Base-by-base conservation (phyloP, 2,113 vertebrate species). In the Cavia aperea region DNA sequence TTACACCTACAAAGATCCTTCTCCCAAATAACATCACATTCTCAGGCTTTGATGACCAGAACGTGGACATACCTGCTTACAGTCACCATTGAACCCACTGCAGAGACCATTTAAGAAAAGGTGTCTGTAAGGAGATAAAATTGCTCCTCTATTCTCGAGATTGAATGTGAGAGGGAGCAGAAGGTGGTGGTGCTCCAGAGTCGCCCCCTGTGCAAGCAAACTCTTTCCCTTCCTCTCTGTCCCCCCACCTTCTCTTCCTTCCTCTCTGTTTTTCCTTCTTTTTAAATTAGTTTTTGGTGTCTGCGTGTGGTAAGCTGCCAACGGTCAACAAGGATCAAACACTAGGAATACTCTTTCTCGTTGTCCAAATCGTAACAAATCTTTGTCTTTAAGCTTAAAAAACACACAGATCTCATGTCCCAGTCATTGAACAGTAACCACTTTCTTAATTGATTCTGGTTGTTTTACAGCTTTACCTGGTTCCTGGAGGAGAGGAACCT, bases 371-470 rank as follows among this genome's bases (percentile, higher is more conserved):
- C 13, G 89, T 43, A 11, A 60, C 49, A 84, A 63, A n/a, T 93
- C 21, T 19, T 81, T 29, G 24, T 60, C 51, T 58, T 81, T 39
- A 51, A 46, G 46, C 56, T 95, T 92, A 58, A 83, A 92, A 66
- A 78, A n/a, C 23, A 58, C 49, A 92, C 60, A 24, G 36, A 36
- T 84, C 4, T 85, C 60, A 54, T 91, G 33, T 66, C 13, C 18
- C 79, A n/a, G 21, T 84, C 65, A 72, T 83, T 82, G 56, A 66
- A 91, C 85, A 94, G 13, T 49, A 81, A 29, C 75, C 10, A 14
- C 26, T 93, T 84, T 84, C 60, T 81, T 56, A 85, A 78, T 23
- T 73, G 66, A 82, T 84, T 89, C 85, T 51, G 23, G 39, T 91
- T 83, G 68, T 92, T 49, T 79, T 46, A 7, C 54, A 82, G 23